phyloP scores from a whole-genome alignment of 2,797 vertebrate genomes.

The Schizothorax lantsangensis region DNA sequence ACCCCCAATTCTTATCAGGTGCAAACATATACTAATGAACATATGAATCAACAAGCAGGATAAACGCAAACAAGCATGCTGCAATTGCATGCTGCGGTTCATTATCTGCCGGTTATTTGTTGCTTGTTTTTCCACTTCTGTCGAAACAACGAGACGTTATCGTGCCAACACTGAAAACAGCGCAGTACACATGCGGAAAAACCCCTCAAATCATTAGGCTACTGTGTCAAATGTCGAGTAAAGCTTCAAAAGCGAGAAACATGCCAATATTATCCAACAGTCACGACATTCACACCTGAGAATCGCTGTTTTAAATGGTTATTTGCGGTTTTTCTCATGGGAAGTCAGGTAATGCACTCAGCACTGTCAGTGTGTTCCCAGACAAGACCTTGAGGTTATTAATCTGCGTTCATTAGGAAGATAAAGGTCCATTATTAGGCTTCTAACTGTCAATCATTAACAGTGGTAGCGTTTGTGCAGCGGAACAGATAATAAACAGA shows the following conservation, averaged over 20 bases:
- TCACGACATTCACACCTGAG: neutral
- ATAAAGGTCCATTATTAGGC: conserved; percentile 77
- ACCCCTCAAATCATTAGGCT: conserved; percentile 50
- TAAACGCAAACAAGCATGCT: conserved; percentile 54
- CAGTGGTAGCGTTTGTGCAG: conserved; percentile 52
- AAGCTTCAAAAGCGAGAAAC: neutral
- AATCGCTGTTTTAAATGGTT: neutral
- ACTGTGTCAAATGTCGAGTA: neutral
- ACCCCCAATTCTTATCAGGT: conserved; percentile 45
- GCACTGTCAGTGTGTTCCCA: conserved; percentile 2
- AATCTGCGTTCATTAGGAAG: conserved; percentile 81
- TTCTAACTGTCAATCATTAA: conserved; percentile 76
- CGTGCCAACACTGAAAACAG: conserved; percentile 64
- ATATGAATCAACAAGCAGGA: conserved; percentile 41
- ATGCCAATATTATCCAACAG: neutral
- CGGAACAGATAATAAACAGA: conserved; percentile 43
- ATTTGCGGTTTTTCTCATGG: conserved; percentile 7
- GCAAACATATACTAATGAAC: conserved; percentile 43
- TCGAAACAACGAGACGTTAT: conserved; percentile 59
- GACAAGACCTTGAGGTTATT: conserved; percentile 77
- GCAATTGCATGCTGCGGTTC: conserved; percentile 62
- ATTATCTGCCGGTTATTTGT: conserved; percentile 68
- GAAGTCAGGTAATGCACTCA: conserved; percentile 17
- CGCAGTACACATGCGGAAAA: conserved; percentile 53
- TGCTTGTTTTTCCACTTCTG: conserved; percentile 64